phyloP scores from a whole-genome alignment of 2,113 vertebrate species.

The Vanacampus margaritifer region DNA sequence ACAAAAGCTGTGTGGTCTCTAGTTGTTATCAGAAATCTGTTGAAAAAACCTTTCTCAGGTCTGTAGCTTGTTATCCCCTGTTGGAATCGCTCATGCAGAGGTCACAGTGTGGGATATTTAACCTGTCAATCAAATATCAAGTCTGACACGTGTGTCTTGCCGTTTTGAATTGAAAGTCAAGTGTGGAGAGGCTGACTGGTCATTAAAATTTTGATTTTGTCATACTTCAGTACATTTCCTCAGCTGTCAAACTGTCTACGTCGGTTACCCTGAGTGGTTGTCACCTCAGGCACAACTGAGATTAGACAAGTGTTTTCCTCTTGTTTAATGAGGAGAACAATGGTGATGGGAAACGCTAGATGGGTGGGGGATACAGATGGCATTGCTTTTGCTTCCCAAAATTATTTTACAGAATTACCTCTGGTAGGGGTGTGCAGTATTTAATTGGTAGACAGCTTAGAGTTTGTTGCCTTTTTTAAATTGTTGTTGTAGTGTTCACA shows the following conservation, averaged over 20 bases:
- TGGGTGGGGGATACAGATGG: not conserved
- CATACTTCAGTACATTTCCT: constrained; percentile 39
- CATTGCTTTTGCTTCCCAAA: not conserved
- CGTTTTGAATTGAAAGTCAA: constrained; percentile 31
- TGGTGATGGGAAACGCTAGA: constrained; percentile 8
- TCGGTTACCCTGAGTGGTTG: constrained; percentile 38
- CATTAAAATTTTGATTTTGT: constrained; percentile 62
- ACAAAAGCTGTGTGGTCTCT: constrained; percentile 19
- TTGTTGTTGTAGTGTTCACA: too few species aligned
- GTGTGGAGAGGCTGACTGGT: constrained; percentile 39
- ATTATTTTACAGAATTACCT: not conserved
- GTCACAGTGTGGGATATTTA: constrained; percentile 64
- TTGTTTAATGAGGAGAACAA: constrained; percentile 44
- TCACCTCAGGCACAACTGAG: constrained; percentile 48
- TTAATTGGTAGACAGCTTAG: not conserved
- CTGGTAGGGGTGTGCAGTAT: not conserved
- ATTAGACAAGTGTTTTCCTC: constrained; percentile 27
- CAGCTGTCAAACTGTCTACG: constrained; percentile 57
- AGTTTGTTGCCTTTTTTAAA: not conserved
- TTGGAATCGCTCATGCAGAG: constrained; percentile 48
- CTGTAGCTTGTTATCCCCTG: constrained; percentile 49
- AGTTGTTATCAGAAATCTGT: constrained; percentile 37
- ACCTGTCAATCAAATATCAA: constrained; percentile 66
- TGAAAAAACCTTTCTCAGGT: constrained; percentile 33
- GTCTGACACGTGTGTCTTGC: constrained; percentile 51